Evolutionary conservation across 2,797 vertebrate species (phyloP), one percentile per base, ranked within the genome.

Genomic region (Betta splendens): DNA sequence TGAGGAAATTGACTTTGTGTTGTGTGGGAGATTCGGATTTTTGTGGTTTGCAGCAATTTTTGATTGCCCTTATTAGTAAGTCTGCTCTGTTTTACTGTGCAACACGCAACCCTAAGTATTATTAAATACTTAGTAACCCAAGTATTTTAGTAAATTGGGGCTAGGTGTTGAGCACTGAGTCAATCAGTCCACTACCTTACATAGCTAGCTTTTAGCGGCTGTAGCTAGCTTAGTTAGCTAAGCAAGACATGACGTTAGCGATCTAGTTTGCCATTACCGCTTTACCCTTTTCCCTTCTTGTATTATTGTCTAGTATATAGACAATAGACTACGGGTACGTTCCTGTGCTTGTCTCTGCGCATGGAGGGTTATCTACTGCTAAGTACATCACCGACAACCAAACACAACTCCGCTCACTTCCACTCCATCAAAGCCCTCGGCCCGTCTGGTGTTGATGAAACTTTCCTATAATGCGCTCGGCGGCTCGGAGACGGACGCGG

Each of bases 1-100:
- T 32, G 40, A 44, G 28, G 44, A 72, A 70, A 78, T 72, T 59
- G 50, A 72, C 79, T 78, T 73, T 29, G 38, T 42, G 5, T 73
- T 29, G 38, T 39, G 5, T 42, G 29, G 50, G 38, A 35, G 54
- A 68, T 0, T n/a, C 21, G 33, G 50, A 51, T 72, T 60, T 54
- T 46, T 42, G 53, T 61, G n/a, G n/a, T 57, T 66, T 54, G 21
- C 23, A 47, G 16, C 15, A 29, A 64, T 69, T 74, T n/a, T 68
- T 35, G 25, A 57, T 71, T 60, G 57, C 54, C 16, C 44, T 62
- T 8, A 36, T 69, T 66, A 62, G 66, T 68, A 64, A 61, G 69
- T 67, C 33, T 22, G 18, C 70, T 42, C 70, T 12, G 12, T 75
- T 63, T 66, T 37, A 77, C 69, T 44, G 10, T 26, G 37, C 46